phyloP scores from a whole-genome alignment of 2,113 vertebrate genomes.

The Pangasianodon gigas region DNA sequence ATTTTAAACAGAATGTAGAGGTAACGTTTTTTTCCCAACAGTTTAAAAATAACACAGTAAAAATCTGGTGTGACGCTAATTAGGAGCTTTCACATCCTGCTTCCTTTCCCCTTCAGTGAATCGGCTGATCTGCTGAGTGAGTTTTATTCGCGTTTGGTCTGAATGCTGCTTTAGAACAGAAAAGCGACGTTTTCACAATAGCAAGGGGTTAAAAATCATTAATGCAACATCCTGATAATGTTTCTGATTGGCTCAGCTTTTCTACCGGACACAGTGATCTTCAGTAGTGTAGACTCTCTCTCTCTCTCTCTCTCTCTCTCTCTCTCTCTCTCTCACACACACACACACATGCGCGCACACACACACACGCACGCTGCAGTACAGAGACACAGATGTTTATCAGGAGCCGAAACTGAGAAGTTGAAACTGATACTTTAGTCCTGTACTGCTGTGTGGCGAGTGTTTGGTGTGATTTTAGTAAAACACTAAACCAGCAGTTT shows the following conservation, averaged over 20 bases:
- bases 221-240: neutral
- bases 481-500: neutral
- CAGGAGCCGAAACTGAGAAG: neutral
- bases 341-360: constrained; percentile 1
- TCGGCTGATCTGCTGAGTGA: neutral
- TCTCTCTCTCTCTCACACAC: neutral
- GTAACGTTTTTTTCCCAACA: neutral
- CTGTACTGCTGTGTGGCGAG: neutral
- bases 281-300: neutral
- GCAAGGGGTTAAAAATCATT: neutral
- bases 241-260: neutral
- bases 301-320: neutral
- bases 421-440: neutral
- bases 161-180: neutral
- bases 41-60: neutral
- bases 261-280: neutral
- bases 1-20: neutral
- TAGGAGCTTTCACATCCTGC: neutral
- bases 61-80: neutral
- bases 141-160: neutral
- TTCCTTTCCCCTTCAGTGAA: neutral
- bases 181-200: neutral
- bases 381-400: neutral
- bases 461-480: neutral
- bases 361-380: neutral